Evolutionary conservation across 2,113 vertebrate species (phyloP).

Genomic region (Litocranius walleri): DNA sequence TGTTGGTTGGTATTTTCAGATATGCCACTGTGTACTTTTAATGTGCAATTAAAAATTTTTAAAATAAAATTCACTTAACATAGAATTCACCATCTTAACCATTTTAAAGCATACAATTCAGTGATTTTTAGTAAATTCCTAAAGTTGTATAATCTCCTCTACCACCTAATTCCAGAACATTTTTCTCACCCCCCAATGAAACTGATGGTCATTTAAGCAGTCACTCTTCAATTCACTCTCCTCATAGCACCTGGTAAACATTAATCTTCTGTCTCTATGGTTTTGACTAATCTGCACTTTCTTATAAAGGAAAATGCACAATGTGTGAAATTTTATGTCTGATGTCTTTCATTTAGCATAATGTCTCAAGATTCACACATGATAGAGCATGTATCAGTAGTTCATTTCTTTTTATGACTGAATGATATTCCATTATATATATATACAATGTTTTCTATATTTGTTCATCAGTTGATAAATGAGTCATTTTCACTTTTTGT

Average conservation of each 20-base stretch:
- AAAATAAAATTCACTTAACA: neutral
- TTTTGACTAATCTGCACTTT: neutral
- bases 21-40: neutral
- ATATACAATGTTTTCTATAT: neutral
- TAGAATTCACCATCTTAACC: neutral
- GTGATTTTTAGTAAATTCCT: neutral
- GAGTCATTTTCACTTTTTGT: neutral
- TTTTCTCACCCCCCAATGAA: neutral
- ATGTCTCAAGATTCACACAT: neutral
- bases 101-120: neutral
- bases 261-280: neutral
- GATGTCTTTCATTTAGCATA: neutral
- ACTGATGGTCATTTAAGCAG: neutral
- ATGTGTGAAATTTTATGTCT: neutral
- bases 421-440: neutral
- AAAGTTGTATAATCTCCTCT: neutral
- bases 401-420: neutral
- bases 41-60: neutral
- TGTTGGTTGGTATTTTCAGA: neutral
- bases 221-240: neutral
- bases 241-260: neutral
- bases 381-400: neutral
- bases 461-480: neutral
- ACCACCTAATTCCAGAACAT: neutral
- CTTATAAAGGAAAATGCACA: neutral